Conservation (phyloP, 1,140 invertebrate genomes). For the Pectinophora gossypiella region DNA sequence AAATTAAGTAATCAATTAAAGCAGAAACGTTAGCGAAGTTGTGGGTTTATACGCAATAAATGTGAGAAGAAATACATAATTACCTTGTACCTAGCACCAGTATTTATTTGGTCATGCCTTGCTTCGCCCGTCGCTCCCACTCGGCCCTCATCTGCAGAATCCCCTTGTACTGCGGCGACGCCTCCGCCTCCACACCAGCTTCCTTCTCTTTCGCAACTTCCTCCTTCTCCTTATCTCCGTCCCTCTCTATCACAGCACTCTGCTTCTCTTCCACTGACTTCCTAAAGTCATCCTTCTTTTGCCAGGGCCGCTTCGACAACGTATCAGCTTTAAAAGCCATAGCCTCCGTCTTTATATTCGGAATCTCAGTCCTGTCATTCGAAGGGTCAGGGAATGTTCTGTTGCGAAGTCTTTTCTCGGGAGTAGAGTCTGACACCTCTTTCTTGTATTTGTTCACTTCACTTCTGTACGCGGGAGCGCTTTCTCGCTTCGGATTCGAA, state of each 20-base stretch:
- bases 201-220: slow-evolving; percentile 51
- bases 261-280: slow-evolving; percentile 48
- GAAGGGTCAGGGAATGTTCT: slow-evolving; percentile 70
- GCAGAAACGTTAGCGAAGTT: too few species aligned
- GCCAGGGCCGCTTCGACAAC: slow-evolving; percentile 61
- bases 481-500: slow-evolving; percentile 58
- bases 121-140: slow-evolving; percentile 83
- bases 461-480: slow-evolving; percentile 49
- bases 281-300: slow-evolving; percentile 43
- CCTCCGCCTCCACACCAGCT: slow-evolving; percentile 71
- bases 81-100: slow-evolving; percentile 63
- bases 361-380: slow-evolving; percentile 66
- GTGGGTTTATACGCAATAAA: neutral
- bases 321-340: slow-evolving; percentile 66
- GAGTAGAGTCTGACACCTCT: slow-evolving; percentile 70
- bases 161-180: slow-evolving; percentile 78
- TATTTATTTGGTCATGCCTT: slow-evolving; percentile 77
- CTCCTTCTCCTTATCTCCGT: slow-evolving; percentile 42
- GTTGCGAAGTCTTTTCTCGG: slow-evolving; percentile 68
- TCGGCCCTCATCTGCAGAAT: slow-evolving; percentile 84
- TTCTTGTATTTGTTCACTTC: slow-evolving; percentile 70
- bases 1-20: too few species aligned
- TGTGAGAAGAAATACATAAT: neutral
- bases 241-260: slow-evolving; percentile 67
- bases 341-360: slow-evolving; percentile 61